These are phyloP conservation scores for Anomalospiza imberbis DNA, from an alignment of 2,797 vertebrate species.

Conservation along the genomic window DNA sequence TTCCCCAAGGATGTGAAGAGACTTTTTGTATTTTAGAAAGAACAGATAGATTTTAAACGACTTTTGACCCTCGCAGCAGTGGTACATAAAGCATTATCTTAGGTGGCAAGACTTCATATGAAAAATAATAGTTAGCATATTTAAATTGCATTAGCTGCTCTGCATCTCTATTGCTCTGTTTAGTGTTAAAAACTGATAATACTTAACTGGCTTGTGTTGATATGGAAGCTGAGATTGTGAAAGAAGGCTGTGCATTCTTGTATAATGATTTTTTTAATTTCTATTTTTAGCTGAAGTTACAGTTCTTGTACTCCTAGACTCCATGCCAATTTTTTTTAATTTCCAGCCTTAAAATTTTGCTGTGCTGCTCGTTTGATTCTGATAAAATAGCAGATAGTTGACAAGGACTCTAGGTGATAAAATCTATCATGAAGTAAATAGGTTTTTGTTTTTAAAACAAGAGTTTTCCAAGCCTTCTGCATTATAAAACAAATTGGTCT, in stretches of 20 bases:
- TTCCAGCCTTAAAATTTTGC: background rate
- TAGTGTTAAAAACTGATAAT: background rate
- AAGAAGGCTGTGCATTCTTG: background rate
- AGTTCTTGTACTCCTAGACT: background rate
- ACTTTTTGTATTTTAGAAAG: background rate
- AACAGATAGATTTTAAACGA: background rate
- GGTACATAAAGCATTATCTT: background rate
- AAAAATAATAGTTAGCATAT: background rate
- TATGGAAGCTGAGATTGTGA: background rate
- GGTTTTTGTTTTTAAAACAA: conserved; percentile 19
- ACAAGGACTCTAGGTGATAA: background rate
- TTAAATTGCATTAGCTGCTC: background rate
- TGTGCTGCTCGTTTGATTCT: background rate
- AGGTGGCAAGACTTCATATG: background rate
- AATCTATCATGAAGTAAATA: background rate
- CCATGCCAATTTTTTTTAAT: background rate
- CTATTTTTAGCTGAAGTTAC: conserved; percentile 34
- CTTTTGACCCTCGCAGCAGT: background rate
- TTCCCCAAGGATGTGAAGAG: background rate
- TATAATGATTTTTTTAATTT: background rate
- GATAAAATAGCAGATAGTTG: conserved; percentile 26
- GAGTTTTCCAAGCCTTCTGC: conserved; percentile 2
- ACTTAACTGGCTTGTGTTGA: background rate
- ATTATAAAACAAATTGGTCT: conserved; percentile 51
- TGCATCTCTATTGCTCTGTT: background rate